Evolutionary conservation across 1,140 invertebrate species (phyloP), one percentile per base, ranked within the genome.

Genomic region (Drosophila lowei): DNA sequence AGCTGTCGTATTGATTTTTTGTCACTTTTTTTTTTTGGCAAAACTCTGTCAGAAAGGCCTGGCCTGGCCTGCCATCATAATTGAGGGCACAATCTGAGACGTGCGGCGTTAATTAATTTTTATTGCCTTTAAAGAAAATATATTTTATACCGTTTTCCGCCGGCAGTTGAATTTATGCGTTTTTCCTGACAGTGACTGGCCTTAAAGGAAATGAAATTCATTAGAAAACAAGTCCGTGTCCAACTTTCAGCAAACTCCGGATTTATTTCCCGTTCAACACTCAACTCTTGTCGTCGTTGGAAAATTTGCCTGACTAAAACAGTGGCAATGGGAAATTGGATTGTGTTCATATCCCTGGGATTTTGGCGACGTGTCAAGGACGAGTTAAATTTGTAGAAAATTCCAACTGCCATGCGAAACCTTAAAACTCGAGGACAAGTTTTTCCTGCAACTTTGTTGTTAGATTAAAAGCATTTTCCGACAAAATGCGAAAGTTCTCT

Each of bases 401-500:
- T 64, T 67, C 30, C 43, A 62, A 58, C 53, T 62, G 41, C 25
- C 34, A 38, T 34, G 16, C 64, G 38, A 68, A 68, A 42, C 50
- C 44, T 25, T 68, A 68, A 42, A 84, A 76, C 66, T 66, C 57
- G 47, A 41, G 49, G 59, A 54, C 59, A 70, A 70, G 55, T 79
- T 79, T 48, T 48, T 49, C 18, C 42, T 59, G 53, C 65, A 84
- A 84, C 79, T 84, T 84, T 84, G 66, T 84, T 67, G 80, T 79
- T 75, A 79, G 79, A 84, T 84, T 84, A 84, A 84, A 84, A 84
- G 66, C 79, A 79, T 76, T 83, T 83, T 55, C 53, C 41, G 34
- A 18, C 79, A 56, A 75, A 74, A 83, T 75, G 71, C 58, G 49
- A 75, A 76, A 68, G 13, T 76, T 76, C 42, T 66, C 42, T 38